Evolutionary conservation across 1,140 invertebrate genomes (phyloP).

Genomic region (Drosophila varians): DNA sequence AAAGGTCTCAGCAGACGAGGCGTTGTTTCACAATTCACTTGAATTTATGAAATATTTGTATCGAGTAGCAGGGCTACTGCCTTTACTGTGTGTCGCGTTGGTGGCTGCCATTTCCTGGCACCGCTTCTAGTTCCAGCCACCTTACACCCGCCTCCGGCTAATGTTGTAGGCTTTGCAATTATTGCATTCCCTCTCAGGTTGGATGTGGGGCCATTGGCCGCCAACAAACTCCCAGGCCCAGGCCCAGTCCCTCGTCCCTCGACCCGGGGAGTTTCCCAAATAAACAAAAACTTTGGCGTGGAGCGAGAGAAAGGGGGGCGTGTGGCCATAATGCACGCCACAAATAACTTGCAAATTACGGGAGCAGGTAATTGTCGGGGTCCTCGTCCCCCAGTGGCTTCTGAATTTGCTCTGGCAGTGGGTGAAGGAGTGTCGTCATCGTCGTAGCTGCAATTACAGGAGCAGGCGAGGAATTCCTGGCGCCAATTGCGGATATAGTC

Average conservation of each 20-base stretch:
- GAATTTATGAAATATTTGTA: constrained; percentile 34
- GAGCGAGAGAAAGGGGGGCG: constrained; percentile 1
- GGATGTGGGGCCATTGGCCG: constrained; percentile 26
- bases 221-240: neutral
- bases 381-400: constrained; percentile 9
- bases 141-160: constrained; percentile 34
- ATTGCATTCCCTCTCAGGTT: constrained; percentile 75
- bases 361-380: constrained; percentile 62
- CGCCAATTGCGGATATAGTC: constrained; percentile 20
- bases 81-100: constrained; percentile 57
- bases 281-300: constrained; percentile 43
- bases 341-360: constrained; percentile 71
- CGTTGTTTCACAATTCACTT: no score
- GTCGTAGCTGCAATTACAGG: constrained; percentile 36
- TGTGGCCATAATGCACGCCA: constrained; percentile 42
- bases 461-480: constrained; percentile 1
- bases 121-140: neutral
- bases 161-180: constrained; percentile 79
- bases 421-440: constrained; percentile 28
- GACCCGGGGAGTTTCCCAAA: constrained; percentile 28
- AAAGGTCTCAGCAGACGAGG: no score
- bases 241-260: no score
- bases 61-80: no score
- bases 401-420: constrained; percentile 14
- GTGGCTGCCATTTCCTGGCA: constrained; percentile 64